Percentiles rank a stretch among this genome's conserved stretches.
These are phyloP conservation scores for Nothoprocta pentlandii DNA, from an alignment of 2,113 vertebrate species.

Conservation along the genomic window DNA sequence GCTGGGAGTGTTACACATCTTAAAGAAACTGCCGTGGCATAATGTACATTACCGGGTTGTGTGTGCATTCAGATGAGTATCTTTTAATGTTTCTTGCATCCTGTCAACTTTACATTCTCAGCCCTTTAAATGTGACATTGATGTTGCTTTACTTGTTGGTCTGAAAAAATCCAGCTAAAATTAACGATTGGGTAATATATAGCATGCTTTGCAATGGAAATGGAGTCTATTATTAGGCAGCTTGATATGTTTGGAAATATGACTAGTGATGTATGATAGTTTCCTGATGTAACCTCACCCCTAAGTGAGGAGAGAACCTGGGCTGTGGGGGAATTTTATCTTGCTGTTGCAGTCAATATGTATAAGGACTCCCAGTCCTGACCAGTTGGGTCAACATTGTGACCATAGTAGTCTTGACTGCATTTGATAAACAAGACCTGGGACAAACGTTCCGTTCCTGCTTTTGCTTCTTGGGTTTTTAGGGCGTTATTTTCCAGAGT, in stretches of 20 bases:
- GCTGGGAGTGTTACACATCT: neutral
- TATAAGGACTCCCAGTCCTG: neutral
- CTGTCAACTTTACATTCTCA: neutral
- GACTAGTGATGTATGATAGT: neutral
- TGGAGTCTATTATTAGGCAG: neutral
- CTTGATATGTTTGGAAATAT: neutral
- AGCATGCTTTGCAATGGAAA: conserved; percentile 12
- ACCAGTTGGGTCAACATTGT: neutral
- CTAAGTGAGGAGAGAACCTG: neutral
- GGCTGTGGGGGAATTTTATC: neutral
- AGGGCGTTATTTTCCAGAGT: neutral
- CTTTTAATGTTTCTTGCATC: neutral
- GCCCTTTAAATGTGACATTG: neutral
- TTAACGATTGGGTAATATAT: neutral
- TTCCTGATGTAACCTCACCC: conserved; percentile 26
- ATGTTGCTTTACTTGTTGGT: neutral
- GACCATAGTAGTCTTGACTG: neutral
- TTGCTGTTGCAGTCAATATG: neutral
- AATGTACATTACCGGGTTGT: neutral
- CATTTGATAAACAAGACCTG: neutral
- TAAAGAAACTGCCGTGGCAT: neutral
- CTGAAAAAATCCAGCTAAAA: neutral
- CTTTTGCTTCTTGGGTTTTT: neutral
- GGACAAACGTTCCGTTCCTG: neutral
- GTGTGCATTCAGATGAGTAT: neutral